Base-by-base conservation (phyloP, 2,888 invertebrate species). In the Xylophagus ater region DNA sequence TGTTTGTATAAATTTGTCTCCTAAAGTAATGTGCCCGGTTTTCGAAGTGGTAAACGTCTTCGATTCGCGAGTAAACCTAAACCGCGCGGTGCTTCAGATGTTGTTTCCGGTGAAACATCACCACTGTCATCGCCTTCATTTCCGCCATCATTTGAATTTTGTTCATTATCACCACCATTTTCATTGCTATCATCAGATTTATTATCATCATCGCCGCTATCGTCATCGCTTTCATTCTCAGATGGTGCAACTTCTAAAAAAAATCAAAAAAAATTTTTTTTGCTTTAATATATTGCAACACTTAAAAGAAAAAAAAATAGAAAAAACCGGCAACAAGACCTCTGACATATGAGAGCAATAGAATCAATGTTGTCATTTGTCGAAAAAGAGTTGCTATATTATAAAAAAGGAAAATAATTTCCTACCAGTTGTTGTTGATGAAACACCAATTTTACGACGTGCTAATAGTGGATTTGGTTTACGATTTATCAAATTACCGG, bases 1-100 rank as follows among this genome's bases (percentile, higher is more conserved):
- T n/a, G n/a, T n/a, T n/a, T n/a, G n/a, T n/a, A n/a, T n/a, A n/a
- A n/a, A n/a, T n/a, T n/a, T n/a, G n/a, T n/a, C n/a, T 32, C 12
- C 32, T 59, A 62, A 42, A 65, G 52, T 37, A 68, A 60, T 42
- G 70, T 70, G 48, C 71, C 74, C 3, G 73, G 74, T 48, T 71
- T 71, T 56, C 75, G 64, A 25, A 68, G 57, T 19, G 74, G 72
- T 52, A 81, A 68, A 57, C 82, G 74, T 54, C 76, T 70, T 49
- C 84, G 68, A 32, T 80, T 74, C 3, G 81, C 80, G 33, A 84
- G 66, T 21, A 84, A 68, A 25, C 81, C 78, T 24, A 81, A 63
- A 0, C 80, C 80, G 43, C 74, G 69, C 20, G 80, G 72, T 36
- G 62, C 63, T 37, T 75, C 74, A 2, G 59, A 54, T 13, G 55